Percentiles rank a stretch among this genome's conserved stretches.
These are phyloP conservation scores for Cynocephalus volans DNA, from an alignment of 2,113 vertebrate species.

Conservation along the genomic window DNA sequence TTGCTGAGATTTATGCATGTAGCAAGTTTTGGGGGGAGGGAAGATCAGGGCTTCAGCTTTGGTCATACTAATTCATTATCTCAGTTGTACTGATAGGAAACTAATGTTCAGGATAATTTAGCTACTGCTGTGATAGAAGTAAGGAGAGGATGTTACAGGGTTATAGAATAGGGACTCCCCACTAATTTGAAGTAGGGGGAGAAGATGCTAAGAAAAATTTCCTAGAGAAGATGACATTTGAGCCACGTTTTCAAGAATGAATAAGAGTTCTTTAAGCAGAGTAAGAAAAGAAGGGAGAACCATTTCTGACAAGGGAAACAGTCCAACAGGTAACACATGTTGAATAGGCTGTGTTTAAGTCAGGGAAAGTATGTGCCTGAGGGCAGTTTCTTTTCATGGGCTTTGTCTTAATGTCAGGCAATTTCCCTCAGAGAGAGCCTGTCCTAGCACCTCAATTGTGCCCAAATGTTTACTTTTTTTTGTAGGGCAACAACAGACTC, in stretches of 20 bases:
- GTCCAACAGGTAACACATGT: neutral
- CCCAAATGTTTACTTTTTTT: slow-evolving; percentile 16
- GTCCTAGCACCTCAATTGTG: neutral
- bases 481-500: neutral
- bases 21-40: neutral
- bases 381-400: neutral
- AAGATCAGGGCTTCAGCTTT: neutral
- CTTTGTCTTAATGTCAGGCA: neutral
- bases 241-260: neutral
- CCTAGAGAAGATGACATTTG: neutral
- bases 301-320: neutral
- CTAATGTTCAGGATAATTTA: neutral
- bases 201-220: neutral
- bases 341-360: neutral
- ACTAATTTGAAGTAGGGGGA: neutral
- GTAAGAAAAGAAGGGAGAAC: neutral
- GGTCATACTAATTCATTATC: neutral
- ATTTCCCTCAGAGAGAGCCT: neutral
- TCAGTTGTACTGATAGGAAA: neutral
- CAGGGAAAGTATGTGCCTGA: neutral
- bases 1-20: neutral
- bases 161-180: neutral
- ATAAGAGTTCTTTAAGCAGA: neutral
- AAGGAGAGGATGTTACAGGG: neutral
- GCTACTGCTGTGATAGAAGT: neutral